Evolutionary conservation across 2,888 invertebrate genomes (phyloP), one percentile per base, ranked within the genome.

Genomic region (Crossocerus cetratus): DNA sequence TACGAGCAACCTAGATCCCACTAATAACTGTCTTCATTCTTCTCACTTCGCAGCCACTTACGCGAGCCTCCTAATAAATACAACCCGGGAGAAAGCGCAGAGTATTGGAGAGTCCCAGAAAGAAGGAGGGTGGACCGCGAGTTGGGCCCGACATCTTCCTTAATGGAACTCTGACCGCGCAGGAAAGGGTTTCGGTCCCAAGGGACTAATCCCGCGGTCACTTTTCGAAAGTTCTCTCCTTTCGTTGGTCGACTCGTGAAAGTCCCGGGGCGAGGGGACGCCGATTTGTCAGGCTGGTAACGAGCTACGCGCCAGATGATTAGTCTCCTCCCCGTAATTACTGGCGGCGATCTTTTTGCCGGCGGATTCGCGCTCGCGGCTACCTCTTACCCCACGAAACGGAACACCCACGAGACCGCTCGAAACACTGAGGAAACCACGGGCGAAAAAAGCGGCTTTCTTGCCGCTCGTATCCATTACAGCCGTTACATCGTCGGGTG

Each of bases 281-380:
- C 20, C 54, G 16, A 77, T 71, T 66, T 42, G 62, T 76, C 66
- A 63, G 53, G n/a, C 42, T 2, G 66, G 44, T 69, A 76, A 73
- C 70, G 65, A 72, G 76, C 54, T 72, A 14, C 53, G 65, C 53
- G 56, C 62, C 54, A 23, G 20, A 53, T 53, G 49, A 68, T 22
- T 42, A 49, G 49, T 49, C 49, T 49, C 49, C 49, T 49, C 49
- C 49, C 49, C 49, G 3, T 49, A 11, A 49, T 49, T 49, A 49
- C 16, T 16, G n/a, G 13, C 14, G 16, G 14, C 16, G 3, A 16
- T 16, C n/a, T 49, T 49, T 49, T 49, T 49, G 16, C 14, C 16
- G 3, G 0, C 2, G 3, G n/a, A 49, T 16, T 16, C 16, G 16
- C 49, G 49, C 32, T 32, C 32, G 8, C 8, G 11, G 32, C 32